Conservation (phyloP, 2,113 vertebrate species). For the Crocuta crocuta region DNA sequence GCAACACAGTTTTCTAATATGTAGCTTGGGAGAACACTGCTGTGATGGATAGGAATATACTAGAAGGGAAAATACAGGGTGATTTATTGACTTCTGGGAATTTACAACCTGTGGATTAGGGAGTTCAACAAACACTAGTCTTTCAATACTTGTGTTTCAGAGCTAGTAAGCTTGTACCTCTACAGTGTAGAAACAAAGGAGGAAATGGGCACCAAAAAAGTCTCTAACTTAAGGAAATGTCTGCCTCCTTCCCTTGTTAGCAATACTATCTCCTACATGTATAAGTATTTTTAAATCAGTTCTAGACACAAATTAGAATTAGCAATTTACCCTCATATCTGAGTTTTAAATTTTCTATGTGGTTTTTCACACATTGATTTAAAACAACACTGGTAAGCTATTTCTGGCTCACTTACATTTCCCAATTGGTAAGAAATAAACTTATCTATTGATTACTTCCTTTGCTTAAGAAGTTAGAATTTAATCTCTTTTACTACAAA, state of each 20-base stretch:
- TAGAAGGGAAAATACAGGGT: background rate
- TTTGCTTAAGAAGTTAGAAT: background rate
- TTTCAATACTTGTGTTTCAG: background rate
- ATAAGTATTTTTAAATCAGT: background rate
- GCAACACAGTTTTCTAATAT: background rate
- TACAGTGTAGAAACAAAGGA: background rate
- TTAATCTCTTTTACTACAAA: background rate
- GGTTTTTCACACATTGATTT: background rate
- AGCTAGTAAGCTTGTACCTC: background rate
- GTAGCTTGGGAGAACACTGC: background rate
- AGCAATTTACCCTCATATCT: background rate
- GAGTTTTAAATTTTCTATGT: background rate
- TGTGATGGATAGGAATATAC: background rate
- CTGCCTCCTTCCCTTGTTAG: background rate
- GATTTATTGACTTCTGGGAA: background rate
- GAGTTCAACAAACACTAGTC: background rate
- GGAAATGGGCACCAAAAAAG: background rate
- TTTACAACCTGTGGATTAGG: background rate
- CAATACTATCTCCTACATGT: background rate
- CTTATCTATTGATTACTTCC: background rate
- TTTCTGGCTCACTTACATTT: conserved; percentile 34
- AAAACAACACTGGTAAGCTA: conserved; percentile 24
- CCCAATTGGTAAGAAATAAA: conserved; percentile 28
- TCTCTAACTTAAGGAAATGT: background rate
- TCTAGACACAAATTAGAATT: conserved; percentile 19